These are phyloP conservation scores for Drosophila gaucha DNA, from an alignment of 2,888 invertebrate species.

Conservation along the genomic window DNA sequence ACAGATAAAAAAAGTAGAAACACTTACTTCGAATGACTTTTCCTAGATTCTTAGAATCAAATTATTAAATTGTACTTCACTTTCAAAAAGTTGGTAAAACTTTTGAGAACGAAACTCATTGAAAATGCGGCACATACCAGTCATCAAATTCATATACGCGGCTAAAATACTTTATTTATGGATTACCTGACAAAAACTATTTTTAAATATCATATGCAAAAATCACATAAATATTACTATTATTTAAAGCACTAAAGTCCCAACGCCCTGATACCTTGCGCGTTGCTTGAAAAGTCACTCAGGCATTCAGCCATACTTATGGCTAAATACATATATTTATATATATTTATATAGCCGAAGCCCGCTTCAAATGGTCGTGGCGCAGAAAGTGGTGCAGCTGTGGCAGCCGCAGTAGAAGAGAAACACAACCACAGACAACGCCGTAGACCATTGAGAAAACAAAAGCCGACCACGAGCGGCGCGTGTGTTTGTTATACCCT, in stretches of 20 bases:
- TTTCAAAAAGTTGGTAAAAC: background rate
- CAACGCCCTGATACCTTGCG: slow-evolving; percentile 17
- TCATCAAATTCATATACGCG: background rate
- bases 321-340: background rate
- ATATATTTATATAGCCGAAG: background rate
- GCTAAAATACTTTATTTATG: slow-evolving; percentile 4
- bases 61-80: slow-evolving; percentile 2
- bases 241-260: slow-evolving; percentile 14
- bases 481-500: slow-evolving; percentile 67
- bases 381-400: slow-evolving; percentile 19
- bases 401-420: background rate
- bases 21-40: background rate
- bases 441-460: slow-evolving; percentile 19
- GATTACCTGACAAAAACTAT: slow-evolving; percentile 12
- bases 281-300: slow-evolving; percentile 41
- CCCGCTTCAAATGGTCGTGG: slow-evolving; percentile 7
- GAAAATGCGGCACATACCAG: slow-evolving; percentile 20
- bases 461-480: slow-evolving; percentile 43
- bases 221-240: slow-evolving; percentile 30
- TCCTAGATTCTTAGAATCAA: slow-evolving; percentile 11
- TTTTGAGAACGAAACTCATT: slow-evolving; percentile 1
- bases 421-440: slow-evolving; percentile 2
- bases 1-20: background rate
- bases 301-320: background rate
- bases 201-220: slow-evolving; percentile 19